Evolutionary conservation across 2,888 invertebrate species (phyloP).

Genomic region (Drosophila prolongata): DNA sequence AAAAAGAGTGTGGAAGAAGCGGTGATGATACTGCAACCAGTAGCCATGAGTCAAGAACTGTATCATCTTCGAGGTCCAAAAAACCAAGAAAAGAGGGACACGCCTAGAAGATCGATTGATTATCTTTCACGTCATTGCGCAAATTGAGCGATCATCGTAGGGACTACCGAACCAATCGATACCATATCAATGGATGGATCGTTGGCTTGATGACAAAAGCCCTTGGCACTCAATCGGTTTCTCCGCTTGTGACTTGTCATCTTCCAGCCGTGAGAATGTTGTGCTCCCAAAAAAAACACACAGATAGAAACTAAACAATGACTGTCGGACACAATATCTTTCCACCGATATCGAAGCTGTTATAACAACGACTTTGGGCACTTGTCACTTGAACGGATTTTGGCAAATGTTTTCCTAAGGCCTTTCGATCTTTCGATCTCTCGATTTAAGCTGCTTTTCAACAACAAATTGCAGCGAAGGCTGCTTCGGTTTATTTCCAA

Average conservation of each 20-base stretch:
- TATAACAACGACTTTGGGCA: conserved; percentile 49
- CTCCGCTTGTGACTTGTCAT: conserved; percentile 69
- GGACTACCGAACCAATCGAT: conserved; percentile 34
- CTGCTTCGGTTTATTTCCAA: conserved; percentile 28
- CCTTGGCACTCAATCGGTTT: conserved; percentile 51
- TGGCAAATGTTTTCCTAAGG: conserved; percentile 71
- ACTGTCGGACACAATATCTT: conserved; percentile 38
- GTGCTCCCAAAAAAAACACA: conserved; percentile 45
- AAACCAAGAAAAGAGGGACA: conserved; percentile 18
- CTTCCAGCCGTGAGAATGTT: conserved; percentile 75
- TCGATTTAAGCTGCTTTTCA: conserved; percentile 64
- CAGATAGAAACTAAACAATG: conserved; percentile 35
- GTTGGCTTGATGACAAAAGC: conserved; percentile 54
- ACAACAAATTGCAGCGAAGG: conserved; percentile 60
- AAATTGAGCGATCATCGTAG: conserved; percentile 75
- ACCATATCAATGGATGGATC: conserved; percentile 41
- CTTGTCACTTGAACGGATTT: conserved; percentile 62
- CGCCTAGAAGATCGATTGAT: conserved; percentile 69
- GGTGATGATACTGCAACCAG: conserved; percentile 40
- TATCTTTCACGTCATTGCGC: conserved; percentile 75
- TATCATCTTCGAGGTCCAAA: conserved; percentile 55
- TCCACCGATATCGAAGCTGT: conserved; percentile 36
- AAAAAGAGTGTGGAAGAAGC: not conserved
- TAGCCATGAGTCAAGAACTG: conserved; percentile 57
- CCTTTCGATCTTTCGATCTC: conserved; percentile 49